These are phyloP conservation scores for Phoxinus phoxinus DNA, from an alignment of 2,113 vertebrate species.

Conservation along the genomic window DNA sequence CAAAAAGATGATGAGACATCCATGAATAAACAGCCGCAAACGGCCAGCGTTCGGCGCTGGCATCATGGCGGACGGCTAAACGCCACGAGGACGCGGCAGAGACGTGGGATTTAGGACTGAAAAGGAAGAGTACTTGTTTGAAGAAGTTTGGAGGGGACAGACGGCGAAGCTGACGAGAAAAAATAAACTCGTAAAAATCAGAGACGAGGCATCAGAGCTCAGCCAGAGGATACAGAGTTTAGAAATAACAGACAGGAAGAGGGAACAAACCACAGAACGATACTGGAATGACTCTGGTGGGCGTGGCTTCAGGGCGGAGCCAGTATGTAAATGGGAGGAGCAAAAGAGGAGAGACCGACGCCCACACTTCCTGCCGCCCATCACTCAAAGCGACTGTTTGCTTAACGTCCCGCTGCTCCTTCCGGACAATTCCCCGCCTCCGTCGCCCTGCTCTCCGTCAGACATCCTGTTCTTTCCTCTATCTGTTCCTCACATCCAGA, in stretches of 20 bases:
- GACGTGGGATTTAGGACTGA: not conserved
- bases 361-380: constrained; percentile 71
- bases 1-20: not conserved
- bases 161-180: not conserved
- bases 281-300: not conserved
- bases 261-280: not conserved
- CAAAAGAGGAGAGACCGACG: constrained; percentile 61
- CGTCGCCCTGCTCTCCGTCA: constrained; percentile 53
- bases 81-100: not conserved
- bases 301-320: not conserved
- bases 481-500: constrained; percentile 47
- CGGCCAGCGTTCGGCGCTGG: no score
- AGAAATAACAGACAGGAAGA: constrained; percentile 44
- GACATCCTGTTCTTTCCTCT: constrained; percentile 40
- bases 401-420: constrained; percentile 62
- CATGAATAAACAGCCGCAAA: not conserved
- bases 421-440: constrained; percentile 69
- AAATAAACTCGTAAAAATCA: no score
- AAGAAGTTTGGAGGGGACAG: not conserved
- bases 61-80: not conserved
- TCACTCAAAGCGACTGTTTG: constrained; percentile 61
- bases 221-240: constrained; percentile 55
- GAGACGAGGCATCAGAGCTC: constrained; percentile 26
- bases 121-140: not conserved
- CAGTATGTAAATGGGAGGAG: not conserved